phyloP scores from a whole-genome alignment of 2,888 invertebrate genomes.

The Polydrusus cervinus region DNA sequence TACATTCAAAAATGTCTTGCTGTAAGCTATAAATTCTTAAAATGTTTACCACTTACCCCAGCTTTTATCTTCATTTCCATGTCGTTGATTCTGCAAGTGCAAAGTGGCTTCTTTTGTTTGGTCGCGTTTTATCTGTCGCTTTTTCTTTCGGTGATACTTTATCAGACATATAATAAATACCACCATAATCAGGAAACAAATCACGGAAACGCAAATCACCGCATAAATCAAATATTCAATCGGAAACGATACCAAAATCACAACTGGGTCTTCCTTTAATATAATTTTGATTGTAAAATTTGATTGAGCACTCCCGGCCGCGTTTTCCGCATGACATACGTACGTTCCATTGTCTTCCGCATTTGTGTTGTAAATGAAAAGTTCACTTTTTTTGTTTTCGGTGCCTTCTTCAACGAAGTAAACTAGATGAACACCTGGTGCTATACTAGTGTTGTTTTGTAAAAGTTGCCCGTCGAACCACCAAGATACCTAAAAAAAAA shows the following conservation, averaged over 20 bases:
- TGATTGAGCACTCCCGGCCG: slow-evolving; percentile 84
- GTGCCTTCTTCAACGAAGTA: slow-evolving; percentile 83
- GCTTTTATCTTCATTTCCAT: slow-evolving; percentile 40
- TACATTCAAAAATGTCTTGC: not conserved
- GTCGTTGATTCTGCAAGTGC: slow-evolving; percentile 68
- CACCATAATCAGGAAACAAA: slow-evolving; percentile 78
- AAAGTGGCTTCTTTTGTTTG: slow-evolving; percentile 72
- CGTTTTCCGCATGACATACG: slow-evolving; percentile 88
- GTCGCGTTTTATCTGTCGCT: slow-evolving; percentile 73
- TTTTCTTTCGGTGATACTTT: slow-evolving; percentile 66
- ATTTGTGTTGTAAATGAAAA: slow-evolving; percentile 85
- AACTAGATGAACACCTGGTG: slow-evolving; percentile 79
- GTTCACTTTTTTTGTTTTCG: slow-evolving; percentile 84
- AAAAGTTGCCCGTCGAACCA: slow-evolving; percentile 86
- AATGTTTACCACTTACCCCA: slow-evolving; percentile 44
- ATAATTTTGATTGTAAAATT: slow-evolving; percentile 88
- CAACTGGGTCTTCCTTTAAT: slow-evolving; percentile 82
- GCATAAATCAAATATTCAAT: slow-evolving; percentile 81
- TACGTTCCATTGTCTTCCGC: slow-evolving; percentile 90
- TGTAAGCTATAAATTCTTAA: not conserved
- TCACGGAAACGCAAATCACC: slow-evolving; percentile 77
- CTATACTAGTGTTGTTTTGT: slow-evolving; percentile 83
- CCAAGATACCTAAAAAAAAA: slow-evolving; percentile 77
- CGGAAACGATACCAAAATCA: slow-evolving; percentile 77
- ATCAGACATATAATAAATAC: slow-evolving; percentile 78